These are phyloP conservation scores for Actinia tenebrosa DNA, from an alignment of 64 coral and sea anemone genomes.

Conservation along the genomic window DNA sequence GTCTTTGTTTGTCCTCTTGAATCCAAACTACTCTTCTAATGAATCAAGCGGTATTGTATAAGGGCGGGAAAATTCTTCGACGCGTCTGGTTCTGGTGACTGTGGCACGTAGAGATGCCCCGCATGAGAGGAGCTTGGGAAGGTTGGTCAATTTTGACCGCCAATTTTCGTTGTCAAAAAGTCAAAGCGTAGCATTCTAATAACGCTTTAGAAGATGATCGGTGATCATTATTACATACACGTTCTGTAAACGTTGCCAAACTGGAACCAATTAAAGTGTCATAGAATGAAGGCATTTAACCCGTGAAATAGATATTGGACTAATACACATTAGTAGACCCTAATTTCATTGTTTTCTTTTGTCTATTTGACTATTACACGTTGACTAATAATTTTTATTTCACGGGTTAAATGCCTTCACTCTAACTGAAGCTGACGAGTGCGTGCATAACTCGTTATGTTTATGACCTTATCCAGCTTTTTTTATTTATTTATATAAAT, in stretches of 20 bases:
- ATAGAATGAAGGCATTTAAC: too few relatives aligned
- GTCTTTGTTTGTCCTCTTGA: background rate
- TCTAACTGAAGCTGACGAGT: too few relatives aligned
- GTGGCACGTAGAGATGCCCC: background rate
- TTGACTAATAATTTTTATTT: too few relatives aligned
- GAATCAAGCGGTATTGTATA: background rate
- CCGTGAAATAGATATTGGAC: too few relatives aligned
- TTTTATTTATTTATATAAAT: too few relatives aligned
- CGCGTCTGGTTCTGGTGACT: background rate
- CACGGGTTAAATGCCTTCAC: too few relatives aligned
- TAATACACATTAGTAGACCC: too few relatives aligned
- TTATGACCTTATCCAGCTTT: too few relatives aligned
- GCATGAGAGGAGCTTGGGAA: too few relatives aligned
- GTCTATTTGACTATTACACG: too few relatives aligned
- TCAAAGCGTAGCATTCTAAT: background rate
- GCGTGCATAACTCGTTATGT: background rate
- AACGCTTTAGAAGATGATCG: background rate
- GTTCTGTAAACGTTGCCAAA: background rate
- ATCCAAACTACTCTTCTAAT: background rate
- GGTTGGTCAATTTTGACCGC: background rate
- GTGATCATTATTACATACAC: background rate
- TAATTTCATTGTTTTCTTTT: too few relatives aligned
- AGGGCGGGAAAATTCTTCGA: background rate
- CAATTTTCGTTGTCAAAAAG: background rate
- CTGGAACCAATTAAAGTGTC: background rate